These are phyloP conservation scores for Temnothorax curvispinosus DNA, from an alignment of 1,140 invertebrate genomes.

Conservation along the genomic window DNA sequence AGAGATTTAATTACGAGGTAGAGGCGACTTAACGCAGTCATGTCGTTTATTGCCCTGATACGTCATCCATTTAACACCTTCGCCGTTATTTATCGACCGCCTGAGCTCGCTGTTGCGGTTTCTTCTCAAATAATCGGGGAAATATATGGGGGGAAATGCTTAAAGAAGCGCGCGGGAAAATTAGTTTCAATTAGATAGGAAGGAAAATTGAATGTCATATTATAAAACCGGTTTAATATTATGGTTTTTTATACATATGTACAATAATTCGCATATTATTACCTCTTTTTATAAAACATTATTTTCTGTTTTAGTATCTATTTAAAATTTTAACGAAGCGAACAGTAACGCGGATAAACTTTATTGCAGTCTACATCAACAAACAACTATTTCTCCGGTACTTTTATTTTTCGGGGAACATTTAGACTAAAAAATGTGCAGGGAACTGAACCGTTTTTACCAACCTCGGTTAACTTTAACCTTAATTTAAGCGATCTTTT, in stretches of 20 bases:
- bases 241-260: neutral
- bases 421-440: neutral
- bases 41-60: conserved; percentile 24
- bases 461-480: neutral
- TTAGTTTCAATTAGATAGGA: neutral
- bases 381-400: neutral
- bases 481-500: neutral
- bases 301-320: neutral
- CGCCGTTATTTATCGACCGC: conserved; percentile 15
- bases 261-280: neutral
- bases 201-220: neutral
- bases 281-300: neutral
- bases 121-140: neutral
- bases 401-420: conserved; percentile 1
- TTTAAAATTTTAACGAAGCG: neutral
- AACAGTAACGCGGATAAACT: neutral
- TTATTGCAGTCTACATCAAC: neutral
- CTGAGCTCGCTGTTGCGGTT: neutral
- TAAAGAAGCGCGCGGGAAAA: neutral
- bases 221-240: neutral
- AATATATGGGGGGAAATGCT: neutral
- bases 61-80: conserved; percentile 9
- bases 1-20: conserved; percentile 29
- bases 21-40: neutral
- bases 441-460: neutral